Evolutionary conservation across 23 tunicate genomes (phyloP), one percentile per base, ranked within the genome.

Genomic region (Aplidium turbinatum): DNA sequence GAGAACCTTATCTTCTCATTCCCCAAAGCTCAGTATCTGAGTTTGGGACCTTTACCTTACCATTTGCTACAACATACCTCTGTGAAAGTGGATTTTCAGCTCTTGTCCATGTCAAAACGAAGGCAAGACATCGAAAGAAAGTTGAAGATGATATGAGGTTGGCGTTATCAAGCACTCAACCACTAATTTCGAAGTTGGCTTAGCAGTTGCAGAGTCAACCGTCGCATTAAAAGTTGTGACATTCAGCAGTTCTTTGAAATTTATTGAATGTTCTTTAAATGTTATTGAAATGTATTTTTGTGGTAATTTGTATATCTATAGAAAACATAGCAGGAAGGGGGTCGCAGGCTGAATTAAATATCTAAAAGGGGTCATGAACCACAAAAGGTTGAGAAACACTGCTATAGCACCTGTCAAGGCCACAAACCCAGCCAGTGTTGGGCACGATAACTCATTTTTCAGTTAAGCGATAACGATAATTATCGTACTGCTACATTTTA

Each of bases 91-190:
- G 65, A 50, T 69, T 50, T 80, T 70, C 77, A 64, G 65, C 83
- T 78, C 83, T 78, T 65, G 40, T 63, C 11, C 47, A 78, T 63
- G 50, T 82, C 45, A 75, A 76, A 68, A 60, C 80, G 47, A 73
- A 82, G 77, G 80, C 72, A 73, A 19, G 80, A 62, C 61, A 82
- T 35, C 66, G 57, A 58, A 51, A 38, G 36, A 58, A 75, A 38
- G 68, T 75, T 38, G 68, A 75, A 57, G 39, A 70, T 57, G 46
- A 82, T 32, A 73, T 73, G 75, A 52, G 80, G 36, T 51, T 82
- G 67, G 80, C 80, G 33, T 34, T 63, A 29, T 82, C 87, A 3
- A 82, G 63, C 50, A 82, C 87, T 18, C 28, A 61, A 73, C 74
- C 87, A 30, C 80, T 53, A 48, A 73, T 82, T 82, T 61, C 80